Base-by-base conservation (phyloP, 2,113 vertebrate species). In the Prolemur simus region DNA sequence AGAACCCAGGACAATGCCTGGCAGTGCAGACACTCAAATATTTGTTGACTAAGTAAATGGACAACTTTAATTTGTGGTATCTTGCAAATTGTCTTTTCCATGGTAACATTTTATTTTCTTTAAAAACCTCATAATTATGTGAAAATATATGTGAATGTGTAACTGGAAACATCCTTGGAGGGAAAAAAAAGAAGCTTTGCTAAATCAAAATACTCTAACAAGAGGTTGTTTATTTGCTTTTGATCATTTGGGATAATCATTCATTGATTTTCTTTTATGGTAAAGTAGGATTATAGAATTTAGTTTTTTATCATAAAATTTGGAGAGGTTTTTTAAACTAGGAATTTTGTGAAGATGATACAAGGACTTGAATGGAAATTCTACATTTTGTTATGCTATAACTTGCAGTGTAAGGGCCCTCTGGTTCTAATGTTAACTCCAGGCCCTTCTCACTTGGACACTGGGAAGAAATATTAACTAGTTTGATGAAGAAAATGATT, bases 291-390 rank as follows among this genome's bases (percentile, higher is more conserved):
- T 71, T 27, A 71, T 34, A 54, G 0, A 23, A 9, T 45, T 77
- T 52, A 68, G 8, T 14, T 66, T 52, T 91, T 95, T 82, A 14
- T 27, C 42, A 49, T 93, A 49, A 42, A 80, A 87, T 74, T 54
- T 95, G 63, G 84, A 85, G 34, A 87, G 49, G 34, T 80, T 20
- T 87, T 94, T 94, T 54, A 15, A 89, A 86, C 6, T 77, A 54
- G 78, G 34, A 78, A 71, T 3, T 92, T 77, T 94, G 47, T 94
- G 63, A 92, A 87, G 45, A 64, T 71, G 21, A 68, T 60, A 37
- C 10, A 86, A 56, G 8, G 49, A 80, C 74, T 92, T 21, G 2
- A 34, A 23, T 54, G 42, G 78, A 87, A 87, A 37, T 37, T 12
- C 60, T n/a, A 11, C 34, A 6, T 84, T 93, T 52, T 64, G n/a